Evolutionary conservation across 2,888 invertebrate genomes (phyloP).

Genomic region (Halictus quadricinctus): DNA sequence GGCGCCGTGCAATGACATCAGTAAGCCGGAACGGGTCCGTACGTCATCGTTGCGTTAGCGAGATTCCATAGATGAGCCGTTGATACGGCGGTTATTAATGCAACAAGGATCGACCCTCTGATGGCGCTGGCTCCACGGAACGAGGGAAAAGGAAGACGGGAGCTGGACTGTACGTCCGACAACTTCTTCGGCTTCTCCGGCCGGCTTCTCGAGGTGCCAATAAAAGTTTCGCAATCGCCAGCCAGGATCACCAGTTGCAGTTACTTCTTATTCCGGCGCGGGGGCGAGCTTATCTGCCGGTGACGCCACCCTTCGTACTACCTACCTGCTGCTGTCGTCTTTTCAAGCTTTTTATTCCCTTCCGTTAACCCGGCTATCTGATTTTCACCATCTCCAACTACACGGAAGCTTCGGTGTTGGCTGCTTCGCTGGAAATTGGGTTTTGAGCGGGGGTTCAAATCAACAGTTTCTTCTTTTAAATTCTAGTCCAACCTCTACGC

Average conservation of each 20-base stretch:
- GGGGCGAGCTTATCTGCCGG: slow-evolving; percentile 60
- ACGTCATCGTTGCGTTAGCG: slow-evolving; percentile 76
- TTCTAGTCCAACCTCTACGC: background rate
- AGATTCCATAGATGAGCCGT: slow-evolving; percentile 76
- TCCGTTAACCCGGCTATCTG: slow-evolving; percentile 37
- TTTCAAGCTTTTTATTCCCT: slow-evolving; percentile 45
- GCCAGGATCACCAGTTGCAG: slow-evolving; percentile 53
- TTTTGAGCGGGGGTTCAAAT: background rate
- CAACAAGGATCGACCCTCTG: slow-evolving; percentile 21
- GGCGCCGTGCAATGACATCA: slow-evolving; percentile 78
- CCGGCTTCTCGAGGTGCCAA: slow-evolving; percentile 47
- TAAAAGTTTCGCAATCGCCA: slow-evolving; percentile 63
- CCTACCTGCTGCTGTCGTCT: slow-evolving; percentile 36
- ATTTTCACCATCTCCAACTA: slow-evolving; percentile 18
- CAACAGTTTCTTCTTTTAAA: background rate
- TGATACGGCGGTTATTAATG: slow-evolving; percentile 73
- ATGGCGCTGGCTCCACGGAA: background rate
- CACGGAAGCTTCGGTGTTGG: slow-evolving; percentile 13
- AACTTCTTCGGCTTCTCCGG: slow-evolving; percentile 62
- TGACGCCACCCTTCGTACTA: slow-evolving; percentile 37
- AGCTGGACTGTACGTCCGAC: slow-evolving; percentile 30
- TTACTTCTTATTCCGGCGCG: slow-evolving; percentile 62
- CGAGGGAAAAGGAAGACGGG: slow-evolving; percentile 22
- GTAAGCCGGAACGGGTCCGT: slow-evolving; percentile 78
- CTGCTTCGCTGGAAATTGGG: background rate